Conservation (phyloP, 2,113 vertebrate genomes). For the Mus pahari region DNA sequence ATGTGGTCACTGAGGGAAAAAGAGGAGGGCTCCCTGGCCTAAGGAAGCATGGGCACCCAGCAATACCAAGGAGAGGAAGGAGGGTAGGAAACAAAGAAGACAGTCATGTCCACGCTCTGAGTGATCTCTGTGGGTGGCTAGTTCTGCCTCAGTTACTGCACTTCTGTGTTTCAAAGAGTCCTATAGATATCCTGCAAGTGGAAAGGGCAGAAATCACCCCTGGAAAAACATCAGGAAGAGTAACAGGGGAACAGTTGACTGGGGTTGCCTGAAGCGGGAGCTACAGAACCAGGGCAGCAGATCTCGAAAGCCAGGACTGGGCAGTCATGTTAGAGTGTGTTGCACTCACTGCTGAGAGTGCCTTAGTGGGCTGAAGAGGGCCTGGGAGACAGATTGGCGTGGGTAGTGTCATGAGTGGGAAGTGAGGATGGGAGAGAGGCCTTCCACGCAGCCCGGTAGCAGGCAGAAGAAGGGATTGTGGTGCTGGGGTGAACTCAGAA, state of each 20-base stretch:
- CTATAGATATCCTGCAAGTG: background rate
- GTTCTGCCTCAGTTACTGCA: background rate
- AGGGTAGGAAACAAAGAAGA: background rate
- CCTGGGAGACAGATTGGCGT: background rate
- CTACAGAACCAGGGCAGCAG: too few relatives aligned
- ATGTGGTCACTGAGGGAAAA: rapidly evolving
- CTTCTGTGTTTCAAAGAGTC: background rate
- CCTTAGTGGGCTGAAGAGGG: background rate
- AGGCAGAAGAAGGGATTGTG: background rate
- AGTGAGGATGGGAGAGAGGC: background rate
- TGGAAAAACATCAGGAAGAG: too few relatives aligned
- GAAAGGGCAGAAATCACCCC: background rate
- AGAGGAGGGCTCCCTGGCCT: background rate
- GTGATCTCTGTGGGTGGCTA: background rate
- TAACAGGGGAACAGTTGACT: background rate
- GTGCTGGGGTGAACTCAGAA: background rate
- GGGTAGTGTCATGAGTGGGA: background rate
- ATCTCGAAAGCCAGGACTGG: background rate
- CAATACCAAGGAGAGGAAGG: too few relatives aligned
- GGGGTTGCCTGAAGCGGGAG: background rate
- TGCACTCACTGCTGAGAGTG: rapidly evolving
- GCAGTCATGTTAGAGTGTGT: rapidly evolving
- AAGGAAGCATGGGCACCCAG: background rate
- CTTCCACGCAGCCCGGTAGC: background rate
- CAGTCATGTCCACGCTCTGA: background rate